phyloP scores from a whole-genome alignment of 2,797 vertebrate genomes.

The Clamator glandarius region DNA sequence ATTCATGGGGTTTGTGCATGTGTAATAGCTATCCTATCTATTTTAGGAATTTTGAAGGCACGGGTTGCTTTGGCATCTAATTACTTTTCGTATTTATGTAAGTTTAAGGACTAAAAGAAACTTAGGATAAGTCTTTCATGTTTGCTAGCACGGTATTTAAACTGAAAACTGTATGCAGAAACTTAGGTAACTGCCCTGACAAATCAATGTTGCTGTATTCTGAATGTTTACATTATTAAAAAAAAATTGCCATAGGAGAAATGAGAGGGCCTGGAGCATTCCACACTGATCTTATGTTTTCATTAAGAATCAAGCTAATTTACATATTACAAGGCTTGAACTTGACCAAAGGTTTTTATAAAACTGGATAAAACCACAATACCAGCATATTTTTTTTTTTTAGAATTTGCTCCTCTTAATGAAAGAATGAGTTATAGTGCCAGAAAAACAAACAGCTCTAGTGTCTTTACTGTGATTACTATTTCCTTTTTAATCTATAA shows the following conservation, averaged over 20 bases:
- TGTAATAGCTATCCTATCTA: slow-evolving; percentile 46
- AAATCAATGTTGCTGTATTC: not conserved
- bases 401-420: not conserved
- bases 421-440: not conserved
- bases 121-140: not conserved
- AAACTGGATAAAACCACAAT: not conserved
- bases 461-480: not conserved
- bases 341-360: not conserved
- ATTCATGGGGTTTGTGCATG: slow-evolving; percentile 31
- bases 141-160: not conserved
- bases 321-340: not conserved
- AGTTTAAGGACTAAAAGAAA: slow-evolving; percentile 23
- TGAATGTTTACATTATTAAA: slow-evolving; percentile 29
- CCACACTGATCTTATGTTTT: not conserved
- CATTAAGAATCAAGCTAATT: not conserved
- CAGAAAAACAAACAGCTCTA: not conserved
- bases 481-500: not conserved
- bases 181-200: not conserved
- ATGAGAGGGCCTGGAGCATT: not conserved
- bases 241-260: not conserved
- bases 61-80: not conserved
- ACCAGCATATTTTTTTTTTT: not conserved
- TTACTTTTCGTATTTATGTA: slow-evolving; percentile 8
- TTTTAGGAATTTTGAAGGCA: slow-evolving; percentile 53
- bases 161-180: not conserved